A percentile compares a stretch with the other conserved stretches of the same genome.
Conservation (phyloP, 2,113 vertebrate species). For the Dipodomys spectabilis region DNA sequence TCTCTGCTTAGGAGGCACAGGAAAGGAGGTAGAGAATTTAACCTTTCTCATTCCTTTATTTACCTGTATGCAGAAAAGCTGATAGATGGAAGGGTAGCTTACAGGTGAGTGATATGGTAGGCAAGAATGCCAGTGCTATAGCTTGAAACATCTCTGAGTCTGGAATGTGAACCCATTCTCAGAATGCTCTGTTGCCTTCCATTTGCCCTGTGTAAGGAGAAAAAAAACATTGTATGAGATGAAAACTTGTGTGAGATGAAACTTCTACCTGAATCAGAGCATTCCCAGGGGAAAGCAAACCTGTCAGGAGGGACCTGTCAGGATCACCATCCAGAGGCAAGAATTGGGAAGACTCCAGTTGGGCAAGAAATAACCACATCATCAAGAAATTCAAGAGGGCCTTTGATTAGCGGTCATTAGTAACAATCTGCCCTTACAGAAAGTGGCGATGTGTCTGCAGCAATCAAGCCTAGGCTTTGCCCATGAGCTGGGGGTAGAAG, state of each 20-base stretch:
- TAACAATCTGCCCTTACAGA: neutral
- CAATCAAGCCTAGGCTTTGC: fast-evolving
- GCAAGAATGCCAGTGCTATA: neutral
- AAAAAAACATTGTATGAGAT: too few species aligned
- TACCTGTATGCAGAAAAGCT: neutral
- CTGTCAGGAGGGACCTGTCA: neutral
- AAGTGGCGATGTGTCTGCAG: neutral
- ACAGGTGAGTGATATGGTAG: fast-evolving
- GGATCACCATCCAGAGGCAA: neutral
- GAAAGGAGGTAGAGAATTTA: neutral
- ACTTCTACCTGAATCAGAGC: too few species aligned
- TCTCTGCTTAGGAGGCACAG: neutral
- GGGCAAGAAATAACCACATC: neutral
- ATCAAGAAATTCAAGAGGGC: neutral
- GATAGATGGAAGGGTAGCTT: fast-evolving
- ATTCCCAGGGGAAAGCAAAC: neutral
- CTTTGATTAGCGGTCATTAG: too few species aligned
- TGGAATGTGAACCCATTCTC: neutral
- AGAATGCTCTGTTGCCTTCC: neutral
- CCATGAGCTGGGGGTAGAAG: too few species aligned
- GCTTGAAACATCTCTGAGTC: too few species aligned
- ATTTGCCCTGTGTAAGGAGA: neutral
- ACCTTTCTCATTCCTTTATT: neutral
- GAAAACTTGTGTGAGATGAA: too few species aligned
- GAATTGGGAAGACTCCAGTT: neutral